Base-by-base conservation (phyloP, 2,797 vertebrate genomes). In the Oreochromis grahami region DNA sequence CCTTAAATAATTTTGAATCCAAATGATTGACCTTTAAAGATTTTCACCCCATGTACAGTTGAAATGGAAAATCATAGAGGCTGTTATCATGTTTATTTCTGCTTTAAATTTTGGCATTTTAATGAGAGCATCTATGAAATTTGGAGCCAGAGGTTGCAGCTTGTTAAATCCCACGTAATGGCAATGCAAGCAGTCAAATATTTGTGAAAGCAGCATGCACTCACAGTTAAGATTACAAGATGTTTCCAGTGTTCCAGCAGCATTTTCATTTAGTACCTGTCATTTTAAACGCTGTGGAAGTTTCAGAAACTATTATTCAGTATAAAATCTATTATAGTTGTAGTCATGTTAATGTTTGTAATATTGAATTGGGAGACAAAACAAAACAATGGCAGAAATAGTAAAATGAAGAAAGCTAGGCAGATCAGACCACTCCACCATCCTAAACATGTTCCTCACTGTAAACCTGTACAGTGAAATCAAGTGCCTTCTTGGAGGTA, bases 401-500 rank as follows among this genome's bases (percentile, higher is more conserved):
- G 17, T 63, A n/a, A n/a, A 63, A 63, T 36, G 32, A 63, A 63
- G 32, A n/a, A 21, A 63, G 34, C 58, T 63, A 13, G 29, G 32
- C 34, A 36, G 6, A 38, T 13, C 60, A 58, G 55, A 58, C 55
- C 55, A 17, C 55, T 32, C 55, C 26, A 0, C 55, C 55, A 17
- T 14, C 60, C 60, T 38, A 21, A 41, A 41, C 60, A 41, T 65
- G 19, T 21, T 38, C 4, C 60, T 41, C 34, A 65, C 11, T 21
- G 19, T 65, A 65, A 65, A 14, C 60, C 0, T 65, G 19, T 21
- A 41, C 0, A 65, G 1, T 65, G 7, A 65, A 0, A 41, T 21
- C 1, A 65, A 21, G 0, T 14, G 36, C 1, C 36, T 65, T 65
- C 2, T 41, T 65, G 1, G 60, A 65, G 36, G 65, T 1, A 43